phyloP scores from a whole-genome alignment of 2,797 vertebrate species.

The Squalus acanthias region DNA sequence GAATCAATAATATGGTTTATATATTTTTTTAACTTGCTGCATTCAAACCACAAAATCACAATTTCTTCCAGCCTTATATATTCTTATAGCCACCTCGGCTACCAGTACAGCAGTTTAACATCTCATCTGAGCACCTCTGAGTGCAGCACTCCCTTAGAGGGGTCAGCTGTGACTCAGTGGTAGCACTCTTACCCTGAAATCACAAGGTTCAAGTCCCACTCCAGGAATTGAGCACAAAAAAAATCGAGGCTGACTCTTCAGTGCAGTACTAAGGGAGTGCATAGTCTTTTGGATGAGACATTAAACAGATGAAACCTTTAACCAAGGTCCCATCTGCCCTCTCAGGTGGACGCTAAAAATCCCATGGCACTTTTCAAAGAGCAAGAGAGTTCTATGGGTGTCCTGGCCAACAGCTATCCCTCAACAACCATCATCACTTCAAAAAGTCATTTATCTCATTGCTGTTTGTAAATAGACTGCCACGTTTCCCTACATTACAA shows the following conservation, averaged over 20 bases:
- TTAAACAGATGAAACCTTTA: background rate
- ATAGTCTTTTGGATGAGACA: background rate
- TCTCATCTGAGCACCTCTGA: background rate
- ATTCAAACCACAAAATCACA: background rate
- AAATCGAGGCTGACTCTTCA: background rate
- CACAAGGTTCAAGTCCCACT: background rate
- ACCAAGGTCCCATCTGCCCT: too few species aligned
- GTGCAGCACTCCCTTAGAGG: background rate
- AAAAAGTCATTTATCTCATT: background rate
- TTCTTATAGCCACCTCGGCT: background rate
- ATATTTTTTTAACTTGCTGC: background rate
- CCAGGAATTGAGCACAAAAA: background rate
- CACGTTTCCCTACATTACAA: background rate
- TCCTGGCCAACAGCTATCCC: background rate
- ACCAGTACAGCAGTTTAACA: background rate
- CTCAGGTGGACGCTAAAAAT: background rate
- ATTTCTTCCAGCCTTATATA: background rate
- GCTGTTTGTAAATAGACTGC: background rate
- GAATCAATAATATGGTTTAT: background rate
- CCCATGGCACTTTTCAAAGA: background rate
- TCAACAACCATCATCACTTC: background rate
- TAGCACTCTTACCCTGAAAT: background rate
- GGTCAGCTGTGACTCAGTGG: background rate
- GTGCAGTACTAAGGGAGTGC: background rate
- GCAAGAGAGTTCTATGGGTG: background rate